Evolutionary conservation across 2,113 vertebrate species (phyloP).

Genomic region (Paratilapia polleni): DNA sequence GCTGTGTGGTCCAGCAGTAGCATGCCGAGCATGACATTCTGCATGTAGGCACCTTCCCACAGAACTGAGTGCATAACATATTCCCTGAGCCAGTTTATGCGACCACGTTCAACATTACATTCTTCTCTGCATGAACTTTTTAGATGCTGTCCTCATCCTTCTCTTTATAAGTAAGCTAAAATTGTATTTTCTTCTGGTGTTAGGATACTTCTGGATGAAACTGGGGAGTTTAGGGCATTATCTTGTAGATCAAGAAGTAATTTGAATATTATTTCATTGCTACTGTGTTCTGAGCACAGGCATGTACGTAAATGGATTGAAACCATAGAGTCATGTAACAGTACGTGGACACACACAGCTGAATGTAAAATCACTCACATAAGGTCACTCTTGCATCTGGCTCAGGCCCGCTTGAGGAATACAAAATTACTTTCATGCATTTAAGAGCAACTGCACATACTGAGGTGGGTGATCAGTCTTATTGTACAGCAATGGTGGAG

Average conservation of each 20-base stretch:
- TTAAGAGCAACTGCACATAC: neutral
- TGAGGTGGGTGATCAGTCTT: constrained; percentile 20
- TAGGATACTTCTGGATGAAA: neutral
- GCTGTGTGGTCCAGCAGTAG: neutral
- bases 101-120: neutral
- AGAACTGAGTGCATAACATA: neutral
- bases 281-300: neutral
- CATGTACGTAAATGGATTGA: neutral
- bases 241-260: neutral
- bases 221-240: neutral
- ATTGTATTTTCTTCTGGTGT: neutral
- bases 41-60: neutral
- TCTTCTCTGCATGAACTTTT: neutral
- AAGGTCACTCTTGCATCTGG: neutral
- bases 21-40: neutral
- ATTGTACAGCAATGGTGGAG: constrained; percentile 1
- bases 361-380: neutral
- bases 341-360: neutral
- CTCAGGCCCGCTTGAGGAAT: neutral
- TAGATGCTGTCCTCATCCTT: neutral
- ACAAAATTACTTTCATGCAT: neutral
- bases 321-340: neutral
- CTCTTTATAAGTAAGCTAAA: constrained; percentile 9
- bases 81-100: neutral
- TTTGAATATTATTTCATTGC: constrained; percentile 1